Conservation (phyloP, 2,888 invertebrate species). For the Xylophagus ater region DNA sequence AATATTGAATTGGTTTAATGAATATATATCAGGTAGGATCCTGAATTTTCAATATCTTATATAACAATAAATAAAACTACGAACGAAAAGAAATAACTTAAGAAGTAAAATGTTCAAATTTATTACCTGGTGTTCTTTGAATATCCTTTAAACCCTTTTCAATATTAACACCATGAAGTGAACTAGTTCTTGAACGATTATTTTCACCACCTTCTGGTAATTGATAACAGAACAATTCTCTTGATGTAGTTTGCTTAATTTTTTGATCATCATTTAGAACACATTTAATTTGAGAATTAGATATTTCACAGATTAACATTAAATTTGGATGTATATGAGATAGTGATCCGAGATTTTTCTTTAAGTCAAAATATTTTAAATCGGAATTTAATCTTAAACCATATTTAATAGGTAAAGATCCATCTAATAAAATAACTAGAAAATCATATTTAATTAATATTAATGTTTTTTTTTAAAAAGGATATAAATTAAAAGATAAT, state of each 20-base stretch:
- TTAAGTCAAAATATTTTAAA: constrained; percentile 65
- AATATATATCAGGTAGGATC: too few species aligned
- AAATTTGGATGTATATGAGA: constrained; percentile 50
- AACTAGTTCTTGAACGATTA: constrained; percentile 30
- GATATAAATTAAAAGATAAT: constrained; percentile 4
- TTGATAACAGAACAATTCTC: constrained; percentile 59
- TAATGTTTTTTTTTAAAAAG: neutral
- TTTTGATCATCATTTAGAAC: constrained; percentile 44
- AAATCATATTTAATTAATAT: too few species aligned
- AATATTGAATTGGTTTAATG: too few species aligned
- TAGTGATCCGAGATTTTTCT: constrained; percentile 54
- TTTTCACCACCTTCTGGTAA: constrained; percentile 41
- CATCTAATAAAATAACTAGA: constrained; percentile 64
- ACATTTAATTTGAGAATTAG: constrained; percentile 56
- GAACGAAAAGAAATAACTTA: constrained; percentile 14
- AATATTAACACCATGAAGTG: constrained; percentile 33
- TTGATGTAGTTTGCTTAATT: constrained; percentile 42
- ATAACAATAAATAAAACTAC: constrained; percentile 1
- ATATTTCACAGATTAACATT: constrained; percentile 60
- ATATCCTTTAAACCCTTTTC: constrained; percentile 39
- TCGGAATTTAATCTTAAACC: constrained; percentile 75
- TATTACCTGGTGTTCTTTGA: constrained; percentile 35
- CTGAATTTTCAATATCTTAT: too few species aligned
- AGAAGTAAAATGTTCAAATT: neutral
- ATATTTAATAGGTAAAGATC: constrained; percentile 72